Conservation (phyloP, 2,888 invertebrate genomes). For the Drosophila peninsularis region DNA sequence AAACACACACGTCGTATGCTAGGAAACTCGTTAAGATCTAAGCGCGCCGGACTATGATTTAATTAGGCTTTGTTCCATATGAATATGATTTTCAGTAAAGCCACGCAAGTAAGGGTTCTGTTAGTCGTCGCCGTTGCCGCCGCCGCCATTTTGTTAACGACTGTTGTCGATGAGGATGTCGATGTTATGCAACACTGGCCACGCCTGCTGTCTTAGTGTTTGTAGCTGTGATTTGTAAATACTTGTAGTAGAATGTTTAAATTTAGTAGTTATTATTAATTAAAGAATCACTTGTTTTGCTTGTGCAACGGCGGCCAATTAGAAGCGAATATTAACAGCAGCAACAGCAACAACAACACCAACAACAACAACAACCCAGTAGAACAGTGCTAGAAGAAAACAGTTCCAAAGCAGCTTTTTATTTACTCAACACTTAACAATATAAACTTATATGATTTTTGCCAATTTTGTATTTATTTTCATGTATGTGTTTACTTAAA, state of each 20-base stretch:
- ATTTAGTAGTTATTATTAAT: slow-evolving; percentile 74
- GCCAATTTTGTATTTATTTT: slow-evolving; percentile 77
- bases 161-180: slow-evolving; percentile 10
- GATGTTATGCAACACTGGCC: slow-evolving; percentile 63
- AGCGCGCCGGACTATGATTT: slow-evolving; percentile 46
- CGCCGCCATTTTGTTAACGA: slow-evolving; percentile 23
- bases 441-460: slow-evolving; percentile 31
- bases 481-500: slow-evolving; percentile 51
- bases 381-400: slow-evolving; percentile 4
- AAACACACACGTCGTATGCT: slow-evolving; percentile 7
- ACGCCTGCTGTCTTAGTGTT: slow-evolving; percentile 61
- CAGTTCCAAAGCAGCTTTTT: slow-evolving; percentile 61
- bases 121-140: slow-evolving; percentile 29
- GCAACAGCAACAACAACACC: slow-evolving; percentile 5
- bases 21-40: slow-evolving; percentile 2
- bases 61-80: slow-evolving; percentile 21
- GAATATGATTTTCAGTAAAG: slow-evolving; percentile 17
- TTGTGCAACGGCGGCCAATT: slow-evolving; percentile 43
- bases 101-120: slow-evolving; percentile 4
- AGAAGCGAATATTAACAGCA: slow-evolving; percentile 10
- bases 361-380: slow-evolving; percentile 9
- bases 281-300: slow-evolving; percentile 53
- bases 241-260: slow-evolving; percentile 75
- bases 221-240: slow-evolving; percentile 78
- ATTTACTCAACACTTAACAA: slow-evolving; percentile 39